Evolutionary conservation across 2,888 invertebrate species (phyloP).

Genomic region (Siphonodentalium dalli): DNA sequence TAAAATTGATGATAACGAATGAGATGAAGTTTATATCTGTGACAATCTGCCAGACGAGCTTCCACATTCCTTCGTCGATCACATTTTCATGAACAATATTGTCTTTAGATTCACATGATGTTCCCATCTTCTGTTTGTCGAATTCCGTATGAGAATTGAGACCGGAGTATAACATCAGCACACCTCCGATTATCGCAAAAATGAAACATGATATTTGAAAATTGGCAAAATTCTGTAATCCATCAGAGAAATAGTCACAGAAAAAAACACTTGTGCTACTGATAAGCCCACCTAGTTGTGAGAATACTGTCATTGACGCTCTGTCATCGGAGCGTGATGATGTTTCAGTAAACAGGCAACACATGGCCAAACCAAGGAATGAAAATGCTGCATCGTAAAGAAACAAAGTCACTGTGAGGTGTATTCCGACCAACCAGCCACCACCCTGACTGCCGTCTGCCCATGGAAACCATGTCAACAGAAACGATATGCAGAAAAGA

Average conservation of each 20-base stretch:
- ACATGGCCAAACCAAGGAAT: constrained; percentile 62
- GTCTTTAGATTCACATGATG: constrained; percentile 7
- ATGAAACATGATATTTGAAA: constrained; percentile 56
- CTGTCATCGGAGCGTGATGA: constrained; percentile 53
- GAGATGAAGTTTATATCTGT: constrained; percentile 46
- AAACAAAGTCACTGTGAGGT: constrained; percentile 63
- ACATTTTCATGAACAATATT: constrained; percentile 13
- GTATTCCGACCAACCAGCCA: constrained; percentile 62
- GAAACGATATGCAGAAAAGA: constrained; percentile 61
- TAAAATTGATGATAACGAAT: constrained; percentile 57
- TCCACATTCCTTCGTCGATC: constrained; percentile 30
- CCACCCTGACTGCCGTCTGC: constrained; percentile 17
- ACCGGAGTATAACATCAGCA: constrained; percentile 52
- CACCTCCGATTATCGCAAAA: constrained; percentile 48
- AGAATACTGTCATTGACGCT: constrained; percentile 59
- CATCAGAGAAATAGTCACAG: constrained; percentile 51
- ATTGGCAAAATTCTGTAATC: constrained; percentile 50
- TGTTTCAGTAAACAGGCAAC: constrained; percentile 63
- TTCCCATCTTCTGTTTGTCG: constrained; percentile 34
- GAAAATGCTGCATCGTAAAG: constrained; percentile 67
- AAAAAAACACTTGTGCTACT: constrained; percentile 47
- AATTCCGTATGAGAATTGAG: constrained; percentile 46
- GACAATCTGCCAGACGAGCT: constrained; percentile 47
- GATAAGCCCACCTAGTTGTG: constrained; percentile 44
- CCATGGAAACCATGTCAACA: constrained; percentile 63